Percentiles rank a stretch among this genome's conserved stretches.
These are phyloP conservation scores for Schrankia costaestrigalis DNA, from an alignment of 2,888 invertebrate genomes.

Conservation along the genomic window DNA sequence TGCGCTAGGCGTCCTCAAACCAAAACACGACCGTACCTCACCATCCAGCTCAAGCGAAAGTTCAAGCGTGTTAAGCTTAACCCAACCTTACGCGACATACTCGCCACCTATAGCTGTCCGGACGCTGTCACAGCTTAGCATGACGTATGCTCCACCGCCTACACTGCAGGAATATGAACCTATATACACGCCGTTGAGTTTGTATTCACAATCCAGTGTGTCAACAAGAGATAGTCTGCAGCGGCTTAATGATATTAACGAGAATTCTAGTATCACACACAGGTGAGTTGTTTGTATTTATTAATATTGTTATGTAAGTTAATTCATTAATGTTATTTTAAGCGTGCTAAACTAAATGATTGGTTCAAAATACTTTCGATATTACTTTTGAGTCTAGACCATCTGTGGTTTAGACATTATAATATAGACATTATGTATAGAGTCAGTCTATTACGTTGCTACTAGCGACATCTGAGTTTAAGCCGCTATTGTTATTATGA, in stretches of 20 bases:
- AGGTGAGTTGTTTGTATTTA: conserved; percentile 44
- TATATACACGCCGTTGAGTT: conserved; percentile 70
- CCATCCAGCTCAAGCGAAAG: conserved; percentile 85
- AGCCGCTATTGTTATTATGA: too few species aligned
- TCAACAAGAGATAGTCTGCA: conserved; percentile 72
- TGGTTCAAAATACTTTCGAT: too few species aligned
- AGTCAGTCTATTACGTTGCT: too few species aligned
- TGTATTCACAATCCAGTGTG: conserved; percentile 73
- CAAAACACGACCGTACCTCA: conserved; percentile 82
- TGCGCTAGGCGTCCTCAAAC: conserved; percentile 85
- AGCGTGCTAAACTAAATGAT: too few species aligned
- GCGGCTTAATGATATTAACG: conserved; percentile 71
- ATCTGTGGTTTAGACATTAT: too few species aligned
- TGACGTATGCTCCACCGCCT: conserved; percentile 81
- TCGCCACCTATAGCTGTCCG: conserved; percentile 79
- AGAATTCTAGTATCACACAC: conserved; percentile 62
- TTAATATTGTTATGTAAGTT: not conserved
- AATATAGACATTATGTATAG: too few species aligned
- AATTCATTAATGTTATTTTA: not conserved
- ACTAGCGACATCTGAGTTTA: too few species aligned
- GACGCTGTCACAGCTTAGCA: conserved; percentile 79
- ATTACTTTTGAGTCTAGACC: too few species aligned
- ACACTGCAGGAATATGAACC: conserved; percentile 78
- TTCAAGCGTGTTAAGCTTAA: conserved; percentile 79
- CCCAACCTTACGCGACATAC: conserved; percentile 73